Evolutionary conservation across 23 tunicate species (phyloP).

Genomic region (Styela clava): DNA sequence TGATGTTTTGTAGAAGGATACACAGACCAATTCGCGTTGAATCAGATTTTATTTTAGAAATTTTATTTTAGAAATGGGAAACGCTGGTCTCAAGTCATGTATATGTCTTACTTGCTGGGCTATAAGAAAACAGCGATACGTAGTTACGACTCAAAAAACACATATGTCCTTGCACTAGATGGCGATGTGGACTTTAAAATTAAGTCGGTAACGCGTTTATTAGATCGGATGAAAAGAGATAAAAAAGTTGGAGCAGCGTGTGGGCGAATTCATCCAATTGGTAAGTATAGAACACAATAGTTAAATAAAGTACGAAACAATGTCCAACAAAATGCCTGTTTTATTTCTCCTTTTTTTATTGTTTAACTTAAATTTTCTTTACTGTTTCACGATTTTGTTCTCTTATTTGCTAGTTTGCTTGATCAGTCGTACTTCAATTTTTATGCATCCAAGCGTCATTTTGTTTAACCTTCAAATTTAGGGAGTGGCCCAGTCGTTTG

Average conservation of each 20-base stretch:
- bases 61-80: slow-evolving; percentile 86
- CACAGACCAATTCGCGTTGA: too few species aligned
- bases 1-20: too few species aligned
- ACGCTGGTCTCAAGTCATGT: slow-evolving; percentile 95
- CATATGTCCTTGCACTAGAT: slow-evolving; percentile 25
- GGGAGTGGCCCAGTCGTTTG: slow-evolving; percentile 24
- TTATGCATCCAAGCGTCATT: too few species aligned
- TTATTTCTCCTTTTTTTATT: too few species aligned
- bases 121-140: background rate
- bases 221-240: slow-evolving; percentile 18
- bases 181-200: slow-evolving; percentile 25
- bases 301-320: too few species aligned
- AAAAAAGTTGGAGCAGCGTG: slow-evolving; percentile 23
- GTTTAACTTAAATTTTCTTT: background rate
- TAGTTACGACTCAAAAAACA: background rate
- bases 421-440: background rate
- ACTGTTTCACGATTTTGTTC: background rate
- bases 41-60: too few species aligned
- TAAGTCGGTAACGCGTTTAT: slow-evolving; percentile 1
- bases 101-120: slow-evolving; percentile 82
- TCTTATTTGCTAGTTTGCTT: background rate
- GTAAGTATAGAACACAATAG: too few species aligned
- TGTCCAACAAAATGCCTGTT: too few species aligned
- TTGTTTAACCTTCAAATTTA: too few species aligned
- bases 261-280: slow-evolving; percentile 25